A percentile compares a stretch with the other conserved stretches of the same genome.
These are phyloP conservation scores for Gymnarchus niloticus DNA, from an alignment of 2,113 vertebrate genomes.

Conservation along the genomic window DNA sequence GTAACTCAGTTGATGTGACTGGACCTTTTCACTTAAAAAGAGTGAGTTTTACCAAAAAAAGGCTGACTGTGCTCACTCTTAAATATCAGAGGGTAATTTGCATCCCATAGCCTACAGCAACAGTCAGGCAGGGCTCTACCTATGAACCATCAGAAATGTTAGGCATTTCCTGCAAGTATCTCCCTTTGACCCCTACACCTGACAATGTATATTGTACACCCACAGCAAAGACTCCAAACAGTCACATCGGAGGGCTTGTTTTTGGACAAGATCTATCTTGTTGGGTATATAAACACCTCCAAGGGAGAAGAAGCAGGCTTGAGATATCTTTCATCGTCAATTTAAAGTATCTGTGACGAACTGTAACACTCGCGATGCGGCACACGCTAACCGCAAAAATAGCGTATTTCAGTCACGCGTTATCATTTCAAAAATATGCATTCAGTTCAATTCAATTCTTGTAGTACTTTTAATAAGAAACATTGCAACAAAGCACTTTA, in stretches of 20 bases:
- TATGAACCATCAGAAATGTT: conserved; percentile 18
- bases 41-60: no score
- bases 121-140: conserved; percentile 32
- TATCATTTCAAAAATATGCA: not conserved
- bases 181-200: not conserved
- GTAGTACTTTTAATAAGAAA: no score
- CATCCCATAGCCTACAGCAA: conserved; percentile 27
- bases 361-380: not conserved
- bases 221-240: conserved; percentile 20
- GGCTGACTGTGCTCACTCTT: not conserved
- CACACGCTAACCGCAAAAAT: not conserved
- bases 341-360: not conserved
- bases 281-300: not conserved
- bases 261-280: conserved; percentile 1
- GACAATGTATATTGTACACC: conserved; percentile 37
- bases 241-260: conserved; percentile 8
- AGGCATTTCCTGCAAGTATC: conserved; percentile 18
- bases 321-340: not conserved
- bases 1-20: no score
- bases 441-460: no score
- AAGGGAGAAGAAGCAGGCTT: not conserved
- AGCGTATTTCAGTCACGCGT: not conserved
- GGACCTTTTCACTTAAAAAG: no score
- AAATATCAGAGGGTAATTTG: conserved; percentile 18
- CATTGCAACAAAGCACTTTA: no score